Evolutionary conservation across 2,113 vertebrate species (phyloP).

Genomic region (Cyanoderma ruficeps): DNA sequence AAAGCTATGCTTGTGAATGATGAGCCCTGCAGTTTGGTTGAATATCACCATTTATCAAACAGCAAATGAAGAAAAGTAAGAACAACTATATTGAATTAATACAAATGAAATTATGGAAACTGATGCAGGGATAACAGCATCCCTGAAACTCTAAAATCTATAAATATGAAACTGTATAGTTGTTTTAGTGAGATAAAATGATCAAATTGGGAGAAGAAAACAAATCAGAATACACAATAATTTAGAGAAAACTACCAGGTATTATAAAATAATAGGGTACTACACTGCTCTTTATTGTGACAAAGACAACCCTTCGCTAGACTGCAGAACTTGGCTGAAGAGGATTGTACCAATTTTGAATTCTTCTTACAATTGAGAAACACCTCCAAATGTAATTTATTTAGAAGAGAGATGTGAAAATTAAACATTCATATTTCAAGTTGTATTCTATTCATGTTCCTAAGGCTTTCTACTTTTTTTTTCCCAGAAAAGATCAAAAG

Average conservation of each 20-base stretch:
- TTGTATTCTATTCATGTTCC: not conserved
- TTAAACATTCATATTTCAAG: not conserved
- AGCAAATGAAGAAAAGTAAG: slow-evolving; percentile 10
- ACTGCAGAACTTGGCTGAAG: not conserved
- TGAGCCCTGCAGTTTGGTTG: not conserved
- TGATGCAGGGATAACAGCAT: not conserved
- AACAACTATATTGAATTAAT: slow-evolving; percentile 11
- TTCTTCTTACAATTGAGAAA: not conserved
- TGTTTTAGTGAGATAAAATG: not conserved
- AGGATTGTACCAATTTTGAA: not conserved
- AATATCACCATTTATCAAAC: slow-evolving; percentile 34
- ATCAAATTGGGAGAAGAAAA: not conserved
- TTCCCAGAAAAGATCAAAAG: not conserved
- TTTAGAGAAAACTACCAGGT: not conserved
- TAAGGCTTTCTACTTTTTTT: not conserved
- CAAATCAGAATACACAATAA: not conserved
- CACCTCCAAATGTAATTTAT: not conserved
- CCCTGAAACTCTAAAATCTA: not conserved
- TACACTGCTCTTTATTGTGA: not conserved
- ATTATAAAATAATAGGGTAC: not conserved
- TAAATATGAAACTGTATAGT: not conserved
- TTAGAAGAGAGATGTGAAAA: not conserved
- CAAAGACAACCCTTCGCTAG: not conserved
- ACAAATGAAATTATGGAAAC: not conserved
- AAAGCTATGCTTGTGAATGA: slow-evolving; percentile 8